Evolutionary conservation across 2,888 invertebrate species (phyloP).

Genomic region (Drosophila formosana): DNA sequence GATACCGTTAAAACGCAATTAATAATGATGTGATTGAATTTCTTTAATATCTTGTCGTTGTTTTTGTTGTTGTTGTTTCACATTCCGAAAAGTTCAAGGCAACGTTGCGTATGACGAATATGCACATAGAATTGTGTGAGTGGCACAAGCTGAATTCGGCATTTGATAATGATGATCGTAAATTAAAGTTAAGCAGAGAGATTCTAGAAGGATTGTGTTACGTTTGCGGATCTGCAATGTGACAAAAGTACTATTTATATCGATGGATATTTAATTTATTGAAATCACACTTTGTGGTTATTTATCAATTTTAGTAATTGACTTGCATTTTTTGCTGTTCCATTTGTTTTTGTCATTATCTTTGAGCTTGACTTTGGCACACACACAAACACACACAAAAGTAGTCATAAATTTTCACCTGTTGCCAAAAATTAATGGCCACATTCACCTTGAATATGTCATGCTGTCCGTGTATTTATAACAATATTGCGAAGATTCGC

Average conservation of each 20-base stretch:
- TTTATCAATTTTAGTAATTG: constrained; percentile 10
- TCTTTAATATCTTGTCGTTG: constrained; percentile 21
- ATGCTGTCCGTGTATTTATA: constrained; percentile 44
- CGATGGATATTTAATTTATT: constrained; percentile 9
- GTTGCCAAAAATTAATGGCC: constrained; percentile 56
- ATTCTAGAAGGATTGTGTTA: constrained; percentile 2
- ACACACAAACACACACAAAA: constrained; percentile 7
- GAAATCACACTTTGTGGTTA: constrained; percentile 4
- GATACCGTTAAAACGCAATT: constrained; percentile 68
- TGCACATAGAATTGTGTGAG: constrained; percentile 44
- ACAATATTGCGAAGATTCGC: constrained; percentile 44
- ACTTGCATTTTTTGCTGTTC: not conserved
- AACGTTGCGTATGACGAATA: constrained; percentile 42
- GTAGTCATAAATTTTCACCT: constrained; percentile 55
- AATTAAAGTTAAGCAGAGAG: not conserved
- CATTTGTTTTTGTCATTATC: constrained; percentile 25
- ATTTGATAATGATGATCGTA: not conserved
- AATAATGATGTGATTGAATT: constrained; percentile 49
- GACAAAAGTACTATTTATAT: not conserved
- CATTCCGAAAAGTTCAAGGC: constrained; percentile 56
- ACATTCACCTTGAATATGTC: constrained; percentile 63
- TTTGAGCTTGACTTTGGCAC: constrained; percentile 14
- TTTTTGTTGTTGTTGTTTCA: not conserved
- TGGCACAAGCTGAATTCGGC: constrained; percentile 31
- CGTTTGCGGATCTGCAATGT: not conserved